Evolutionary conservation across 2,797 vertebrate species (phyloP).

Genomic region (Microhierax caerulescens): DNA sequence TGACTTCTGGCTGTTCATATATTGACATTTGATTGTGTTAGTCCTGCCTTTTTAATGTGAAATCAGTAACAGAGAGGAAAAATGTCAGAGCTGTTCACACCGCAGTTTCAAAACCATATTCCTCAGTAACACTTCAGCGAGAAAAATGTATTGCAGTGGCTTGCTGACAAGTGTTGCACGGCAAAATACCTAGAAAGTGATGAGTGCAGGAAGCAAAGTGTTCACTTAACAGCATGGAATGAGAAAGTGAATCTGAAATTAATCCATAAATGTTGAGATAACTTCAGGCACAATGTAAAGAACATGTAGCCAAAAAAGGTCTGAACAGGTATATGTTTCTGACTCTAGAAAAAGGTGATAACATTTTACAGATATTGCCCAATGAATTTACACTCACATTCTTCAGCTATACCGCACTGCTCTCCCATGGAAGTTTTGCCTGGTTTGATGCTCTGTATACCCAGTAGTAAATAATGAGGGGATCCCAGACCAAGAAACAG

Average conservation of each 20-base stretch:
- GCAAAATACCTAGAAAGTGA: not conserved
- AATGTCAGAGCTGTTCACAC: not conserved
- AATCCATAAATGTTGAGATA: not conserved
- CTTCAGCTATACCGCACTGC: not conserved
- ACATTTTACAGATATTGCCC: not conserved
- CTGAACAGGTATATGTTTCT: not conserved
- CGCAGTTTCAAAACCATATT: not conserved
- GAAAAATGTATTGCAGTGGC: not conserved
- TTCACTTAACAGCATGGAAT: not conserved
- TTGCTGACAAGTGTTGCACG: not conserved
- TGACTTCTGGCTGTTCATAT: not conserved
- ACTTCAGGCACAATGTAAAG: not conserved
- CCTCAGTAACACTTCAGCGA: not conserved
- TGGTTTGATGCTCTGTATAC: not conserved
- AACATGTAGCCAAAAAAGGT: not conserved
- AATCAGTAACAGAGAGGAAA: not conserved
- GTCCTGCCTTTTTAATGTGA: not conserved
- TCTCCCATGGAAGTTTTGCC: not conserved
- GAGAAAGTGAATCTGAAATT: not conserved
- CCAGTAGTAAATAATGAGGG: not conserved
- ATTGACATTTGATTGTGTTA: accelerated
- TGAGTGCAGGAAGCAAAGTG: not conserved
- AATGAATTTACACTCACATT: not conserved
- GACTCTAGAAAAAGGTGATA: not conserved
- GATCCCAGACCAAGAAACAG: not conserved